These are phyloP conservation scores for Coracopsis vasa DNA, from an alignment of 2,113 vertebrate genomes.

Conservation along the genomic window DNA sequence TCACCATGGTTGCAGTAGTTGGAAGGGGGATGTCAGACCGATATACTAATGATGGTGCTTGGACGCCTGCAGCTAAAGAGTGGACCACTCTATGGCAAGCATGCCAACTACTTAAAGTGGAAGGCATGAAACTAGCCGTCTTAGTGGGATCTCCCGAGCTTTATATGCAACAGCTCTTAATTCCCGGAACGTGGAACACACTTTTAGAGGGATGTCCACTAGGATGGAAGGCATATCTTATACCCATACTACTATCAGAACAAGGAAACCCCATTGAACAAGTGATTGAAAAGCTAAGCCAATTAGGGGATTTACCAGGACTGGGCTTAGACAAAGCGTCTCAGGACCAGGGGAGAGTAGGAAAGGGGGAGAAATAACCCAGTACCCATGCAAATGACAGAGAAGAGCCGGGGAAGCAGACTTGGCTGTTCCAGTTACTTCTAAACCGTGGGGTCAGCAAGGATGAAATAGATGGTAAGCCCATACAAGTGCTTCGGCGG, in stretches of 20 bases:
- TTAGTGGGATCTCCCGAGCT: not conserved
- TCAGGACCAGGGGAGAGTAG: not conserved
- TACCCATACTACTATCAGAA: not conserved
- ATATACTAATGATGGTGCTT: no score
- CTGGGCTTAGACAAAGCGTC: not conserved
- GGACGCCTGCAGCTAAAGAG: no score
- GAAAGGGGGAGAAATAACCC: not conserved
- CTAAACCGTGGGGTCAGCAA: not conserved
- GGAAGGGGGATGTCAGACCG: no score
- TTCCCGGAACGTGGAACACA: not conserved
- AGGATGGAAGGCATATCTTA: not conserved
- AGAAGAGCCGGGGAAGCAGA: not conserved
- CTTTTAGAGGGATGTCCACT: not conserved
- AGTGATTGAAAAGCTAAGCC: not conserved
- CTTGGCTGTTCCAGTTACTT: not conserved
- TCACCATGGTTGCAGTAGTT: no score
- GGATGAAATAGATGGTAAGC: not conserved
- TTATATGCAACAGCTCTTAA: not conserved
- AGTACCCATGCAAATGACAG: no score
- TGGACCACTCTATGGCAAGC: not conserved
- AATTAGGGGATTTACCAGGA: not conserved
- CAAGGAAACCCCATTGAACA: not conserved
- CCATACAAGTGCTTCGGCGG: not conserved
- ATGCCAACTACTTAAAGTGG: not conserved
- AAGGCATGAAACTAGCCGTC: not conserved